Evolutionary conservation across 2,113 vertebrate species (phyloP).

Genomic region (Anseranas semipalmata): DNA sequence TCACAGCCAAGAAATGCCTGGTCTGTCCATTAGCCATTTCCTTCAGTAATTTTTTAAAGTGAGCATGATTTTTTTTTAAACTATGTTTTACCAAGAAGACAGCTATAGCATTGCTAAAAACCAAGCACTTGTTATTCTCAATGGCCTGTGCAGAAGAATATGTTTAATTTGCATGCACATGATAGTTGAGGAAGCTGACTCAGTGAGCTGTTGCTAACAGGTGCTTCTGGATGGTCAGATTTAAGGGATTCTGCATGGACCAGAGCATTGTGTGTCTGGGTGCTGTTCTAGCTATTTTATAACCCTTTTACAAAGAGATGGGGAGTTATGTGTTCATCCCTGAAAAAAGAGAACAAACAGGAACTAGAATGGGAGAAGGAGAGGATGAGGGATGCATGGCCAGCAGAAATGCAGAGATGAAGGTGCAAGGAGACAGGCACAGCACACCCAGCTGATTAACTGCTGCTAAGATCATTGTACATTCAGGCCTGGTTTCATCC

Average conservation of each 20-base stretch:
- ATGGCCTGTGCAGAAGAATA: neutral
- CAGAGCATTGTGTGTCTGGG: neutral
- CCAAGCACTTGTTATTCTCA: neutral
- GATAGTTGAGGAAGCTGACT: neutral
- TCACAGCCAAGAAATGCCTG: neutral
- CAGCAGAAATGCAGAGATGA: neutral
- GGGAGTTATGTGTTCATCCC: neutral
- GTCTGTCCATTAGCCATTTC: slow-evolving; percentile 40
- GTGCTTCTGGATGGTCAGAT: neutral
- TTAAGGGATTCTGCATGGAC: neutral
- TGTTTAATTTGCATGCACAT: neutral
- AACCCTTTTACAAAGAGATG: neutral
- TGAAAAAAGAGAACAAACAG: neutral
- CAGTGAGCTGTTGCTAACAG: neutral
- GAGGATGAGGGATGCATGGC: neutral
- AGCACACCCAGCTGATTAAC: neutral
- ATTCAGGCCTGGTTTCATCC: neutral
- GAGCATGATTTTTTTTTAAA: neutral
- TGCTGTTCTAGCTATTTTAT: neutral
- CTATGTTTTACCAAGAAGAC: neutral
- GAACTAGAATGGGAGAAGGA: neutral
- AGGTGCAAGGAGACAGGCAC: neutral
- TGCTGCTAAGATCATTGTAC: neutral
- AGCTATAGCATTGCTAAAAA: slow-evolving; percentile 1
- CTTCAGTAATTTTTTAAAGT: slow-evolving; percentile 9